Percentiles rank a stretch among this genome's conserved stretches.
These are phyloP conservation scores for Fragariocoptes setiger DNA, from an alignment of 1,140 invertebrate species.

Conservation along the genomic window DNA sequence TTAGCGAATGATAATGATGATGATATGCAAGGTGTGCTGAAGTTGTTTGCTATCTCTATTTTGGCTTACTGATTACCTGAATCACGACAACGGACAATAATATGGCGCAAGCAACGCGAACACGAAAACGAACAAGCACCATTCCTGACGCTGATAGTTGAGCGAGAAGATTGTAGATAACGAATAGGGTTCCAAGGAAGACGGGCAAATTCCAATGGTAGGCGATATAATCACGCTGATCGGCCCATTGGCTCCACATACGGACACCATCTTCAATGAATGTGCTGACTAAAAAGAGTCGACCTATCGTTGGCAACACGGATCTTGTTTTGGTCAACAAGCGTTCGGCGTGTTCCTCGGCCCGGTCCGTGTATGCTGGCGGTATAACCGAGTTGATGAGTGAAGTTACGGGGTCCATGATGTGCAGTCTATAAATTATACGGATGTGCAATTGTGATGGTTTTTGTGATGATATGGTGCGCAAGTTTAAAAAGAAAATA, in stretches of 20 bases:
- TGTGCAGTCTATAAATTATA: no score
- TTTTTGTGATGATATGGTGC: no score
- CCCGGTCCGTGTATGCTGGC: neutral
- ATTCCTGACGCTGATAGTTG: conserved; percentile 80
- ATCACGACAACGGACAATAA: conserved; percentile 84
- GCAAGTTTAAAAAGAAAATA: no score
- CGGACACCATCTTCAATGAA: conserved; percentile 95
- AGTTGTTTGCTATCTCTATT: neutral
- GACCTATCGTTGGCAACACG: conserved; percentile 68
- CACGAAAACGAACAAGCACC: conserved; percentile 66
- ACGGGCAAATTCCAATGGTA: conserved; percentile 88
- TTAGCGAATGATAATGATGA: neutral
- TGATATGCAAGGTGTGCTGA: neutral
- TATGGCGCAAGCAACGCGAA: conserved; percentile 69
- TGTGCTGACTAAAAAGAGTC: conserved; percentile 89
- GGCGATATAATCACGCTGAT: conserved; percentile 92
- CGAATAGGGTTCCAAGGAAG: conserved; percentile 65
- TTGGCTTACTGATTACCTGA: conserved; percentile 29
- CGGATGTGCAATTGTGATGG: no score
- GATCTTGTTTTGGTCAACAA: conserved; percentile 14
- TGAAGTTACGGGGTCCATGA: no score
- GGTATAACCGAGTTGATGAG: no score
- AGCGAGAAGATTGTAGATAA: conserved; percentile 66
- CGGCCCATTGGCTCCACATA: conserved; percentile 97
- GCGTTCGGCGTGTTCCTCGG: neutral